Evolutionary conservation across 2,113 vertebrate genomes (phyloP), one percentile per base, ranked within the genome.

Genomic region (Mormyrus iriodes): DNA sequence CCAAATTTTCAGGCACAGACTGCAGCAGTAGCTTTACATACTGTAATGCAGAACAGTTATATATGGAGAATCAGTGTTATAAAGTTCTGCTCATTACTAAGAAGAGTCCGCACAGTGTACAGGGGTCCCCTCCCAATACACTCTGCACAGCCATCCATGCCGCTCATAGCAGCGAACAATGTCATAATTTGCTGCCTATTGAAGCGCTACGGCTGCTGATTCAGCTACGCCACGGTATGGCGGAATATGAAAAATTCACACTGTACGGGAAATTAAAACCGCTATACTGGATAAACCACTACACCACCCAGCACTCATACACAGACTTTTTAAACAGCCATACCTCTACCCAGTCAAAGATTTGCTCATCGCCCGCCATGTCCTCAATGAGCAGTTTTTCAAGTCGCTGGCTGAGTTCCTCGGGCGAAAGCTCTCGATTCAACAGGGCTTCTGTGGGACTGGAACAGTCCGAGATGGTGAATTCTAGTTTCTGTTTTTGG

Each of bases 281-380:
- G 27, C 12, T 69, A 31, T 1, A 69, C 61, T 48, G 46, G 46
- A 48, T 48, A 0, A 48, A 6, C 46, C 46, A 48, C 4, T 3
- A 8, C 46, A 48, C 46, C 4, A 8, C 46, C 46, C 46, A 7
- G 2, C 46, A 48, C 46, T 46, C 46, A 4, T 8, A 31, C 42
- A 2, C 46, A 27, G 21, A 51, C 49, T 27, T 8, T 6, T 19
- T 12, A 24, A 3, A 31, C 46, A 39, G 19, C 76, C 92, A 10
- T 93, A 99, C 98, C 97, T 99, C 98, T 88, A 99, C 97, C 98
- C 98, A 99, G 92, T 99, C 98, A 94, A 99, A 99, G 94, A 99
- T 99, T 92, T 98, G 97, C 93, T 99, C 98, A 9, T 99, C 98
- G 17, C 96, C 98, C 10, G 97, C 97, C 95, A 97, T 97, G 90